Percentiles rank a stretch among this genome's conserved stretches.
Conservation (phyloP, 2,888 invertebrate genomes). For the Chorisops tibialis region DNA sequence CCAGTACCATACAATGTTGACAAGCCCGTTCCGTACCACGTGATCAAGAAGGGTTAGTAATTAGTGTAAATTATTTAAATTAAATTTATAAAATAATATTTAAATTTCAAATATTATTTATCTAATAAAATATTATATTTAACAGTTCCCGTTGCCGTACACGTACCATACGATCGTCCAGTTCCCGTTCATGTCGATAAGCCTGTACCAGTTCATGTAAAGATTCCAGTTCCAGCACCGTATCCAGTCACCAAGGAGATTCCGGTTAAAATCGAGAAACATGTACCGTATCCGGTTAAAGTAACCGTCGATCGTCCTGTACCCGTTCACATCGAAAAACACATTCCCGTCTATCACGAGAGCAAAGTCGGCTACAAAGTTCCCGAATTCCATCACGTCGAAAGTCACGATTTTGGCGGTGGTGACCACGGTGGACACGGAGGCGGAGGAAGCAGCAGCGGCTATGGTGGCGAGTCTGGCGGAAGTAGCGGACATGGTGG, state of each 20-base stretch:
- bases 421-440: constrained; percentile 29
- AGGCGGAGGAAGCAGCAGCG: constrained; percentile 32
- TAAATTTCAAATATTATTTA: too few relatives aligned
- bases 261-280: constrained; percentile 65
- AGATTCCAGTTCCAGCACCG: constrained; percentile 65
- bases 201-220: constrained; percentile 71
- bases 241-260: constrained; percentile 68
- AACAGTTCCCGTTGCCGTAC: constrained; percentile 65
- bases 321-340: constrained; percentile 73
- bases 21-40: constrained; percentile 63
- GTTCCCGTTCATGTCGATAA: constrained; percentile 69
- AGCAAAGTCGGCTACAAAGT: constrained; percentile 71
- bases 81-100: too few relatives aligned
- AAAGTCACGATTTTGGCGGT: constrained; percentile 35
- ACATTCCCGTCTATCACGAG: constrained; percentile 64
- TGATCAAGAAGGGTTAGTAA: constrained; percentile 58
- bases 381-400: constrained; percentile 60
- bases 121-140: too few relatives aligned
- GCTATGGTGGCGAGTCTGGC: constrained; percentile 31
- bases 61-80: too few relatives aligned
- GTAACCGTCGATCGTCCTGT: constrained; percentile 65
- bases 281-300: constrained; percentile 68
- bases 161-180: constrained; percentile 60
- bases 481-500: constrained; percentile 31
- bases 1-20: constrained; percentile 65